Evolutionary conservation across 2,797 vertebrate genomes (phyloP).

Genomic region (Helarctos malayanus): DNA sequence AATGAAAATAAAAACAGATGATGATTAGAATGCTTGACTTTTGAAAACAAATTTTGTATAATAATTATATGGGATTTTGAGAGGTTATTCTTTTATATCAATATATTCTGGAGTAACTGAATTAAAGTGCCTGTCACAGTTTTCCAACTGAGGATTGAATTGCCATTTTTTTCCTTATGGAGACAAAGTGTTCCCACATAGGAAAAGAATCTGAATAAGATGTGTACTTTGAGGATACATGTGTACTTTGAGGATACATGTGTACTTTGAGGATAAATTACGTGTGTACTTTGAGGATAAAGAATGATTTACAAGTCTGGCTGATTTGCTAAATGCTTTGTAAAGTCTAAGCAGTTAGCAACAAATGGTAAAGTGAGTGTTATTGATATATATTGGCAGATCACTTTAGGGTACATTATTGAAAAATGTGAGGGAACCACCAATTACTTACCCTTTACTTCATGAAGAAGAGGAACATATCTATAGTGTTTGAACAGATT

Average conservation of each 20-base stretch:
- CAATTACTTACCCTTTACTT: neutral
- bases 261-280: neutral
- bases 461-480: neutral
- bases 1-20: neutral
- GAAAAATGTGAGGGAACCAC: neutral
- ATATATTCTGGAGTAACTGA: slow-evolving; percentile 38
- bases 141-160: neutral
- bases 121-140: neutral
- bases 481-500: neutral
- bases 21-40: neutral
- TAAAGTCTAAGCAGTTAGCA: neutral
- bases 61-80: neutral
- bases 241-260: neutral
- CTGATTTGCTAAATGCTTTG: neutral
- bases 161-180: slow-evolving; percentile 14
- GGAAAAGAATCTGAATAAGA: neutral
- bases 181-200: neutral
- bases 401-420: neutral
- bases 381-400: neutral
- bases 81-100: neutral
- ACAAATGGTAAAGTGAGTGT: neutral
- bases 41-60: slow-evolving; percentile 18
- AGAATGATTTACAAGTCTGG: neutral
- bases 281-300: neutral
- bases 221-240: neutral